Evolutionary conservation across 2,113 vertebrate species (phyloP).

Genomic region (Capreolus pygargus): DNA sequence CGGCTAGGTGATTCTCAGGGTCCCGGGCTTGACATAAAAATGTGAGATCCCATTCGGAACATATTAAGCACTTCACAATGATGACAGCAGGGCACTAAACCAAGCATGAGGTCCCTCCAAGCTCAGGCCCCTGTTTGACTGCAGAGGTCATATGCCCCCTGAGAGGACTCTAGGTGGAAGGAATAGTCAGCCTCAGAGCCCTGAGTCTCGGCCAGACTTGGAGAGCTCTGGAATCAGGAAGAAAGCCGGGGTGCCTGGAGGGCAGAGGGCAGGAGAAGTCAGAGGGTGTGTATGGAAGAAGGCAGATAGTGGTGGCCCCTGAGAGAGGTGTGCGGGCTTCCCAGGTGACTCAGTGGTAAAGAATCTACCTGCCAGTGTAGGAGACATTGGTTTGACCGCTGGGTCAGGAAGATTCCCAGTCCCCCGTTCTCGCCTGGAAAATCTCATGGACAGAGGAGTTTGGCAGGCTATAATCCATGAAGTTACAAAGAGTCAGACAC

Average conservation of each 20-base stretch:
- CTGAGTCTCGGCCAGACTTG: background rate
- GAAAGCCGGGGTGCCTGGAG: background rate
- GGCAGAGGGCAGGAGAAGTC: background rate
- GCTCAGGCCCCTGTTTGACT: background rate
- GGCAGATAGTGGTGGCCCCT: background rate
- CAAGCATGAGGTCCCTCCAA: background rate
- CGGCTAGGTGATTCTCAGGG: rapidly evolving
- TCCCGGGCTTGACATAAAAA: background rate
- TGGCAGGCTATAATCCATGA: background rate
- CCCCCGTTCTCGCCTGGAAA: background rate
- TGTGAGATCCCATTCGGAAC: rapidly evolving
- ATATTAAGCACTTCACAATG: background rate
- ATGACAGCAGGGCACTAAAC: too few relatives aligned
- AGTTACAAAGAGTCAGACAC: background rate
- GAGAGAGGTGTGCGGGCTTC: background rate
- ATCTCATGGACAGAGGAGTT: background rate
- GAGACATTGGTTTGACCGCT: background rate
- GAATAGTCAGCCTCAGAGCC: background rate
- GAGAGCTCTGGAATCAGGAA: background rate
- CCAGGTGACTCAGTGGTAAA: background rate
- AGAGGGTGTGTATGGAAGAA: background rate
- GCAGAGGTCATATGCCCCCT: rapidly evolving
- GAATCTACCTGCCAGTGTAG: background rate
- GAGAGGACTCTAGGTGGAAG: background rate
- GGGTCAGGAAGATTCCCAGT: background rate